Conservation (phyloP, 2,797 vertebrate genomes). For the Helicolenus hilgendorfi region DNA sequence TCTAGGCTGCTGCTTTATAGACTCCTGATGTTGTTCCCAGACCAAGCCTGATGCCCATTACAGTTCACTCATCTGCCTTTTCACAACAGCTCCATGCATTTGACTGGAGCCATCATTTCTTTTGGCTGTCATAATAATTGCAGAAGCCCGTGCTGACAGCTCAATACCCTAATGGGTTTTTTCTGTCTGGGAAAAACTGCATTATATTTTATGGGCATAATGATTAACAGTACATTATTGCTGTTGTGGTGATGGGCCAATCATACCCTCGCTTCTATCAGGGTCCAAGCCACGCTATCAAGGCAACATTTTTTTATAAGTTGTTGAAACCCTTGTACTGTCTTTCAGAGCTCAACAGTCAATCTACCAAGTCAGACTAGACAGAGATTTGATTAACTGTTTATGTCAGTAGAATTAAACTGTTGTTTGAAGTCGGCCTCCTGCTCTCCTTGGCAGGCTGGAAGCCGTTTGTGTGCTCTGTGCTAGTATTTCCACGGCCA, state of each 20-base stretch:
- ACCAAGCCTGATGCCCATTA: conserved; percentile 40
- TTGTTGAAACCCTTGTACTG: conserved; percentile 1
- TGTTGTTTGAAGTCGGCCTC: conserved; percentile 77
- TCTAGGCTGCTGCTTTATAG: conserved; percentile 65
- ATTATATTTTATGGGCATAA: neutral
- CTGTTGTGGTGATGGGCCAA: neutral
- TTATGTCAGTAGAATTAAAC: conserved; percentile 73
- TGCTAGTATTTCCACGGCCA: conserved; percentile 80
- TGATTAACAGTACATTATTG: conserved; percentile 11
- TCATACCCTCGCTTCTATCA: neutral
- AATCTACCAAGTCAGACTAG: conserved; percentile 24
- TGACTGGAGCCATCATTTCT: conserved; percentile 1
- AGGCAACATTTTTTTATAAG: conserved; percentile 3
- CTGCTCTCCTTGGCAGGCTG: conserved; percentile 72
- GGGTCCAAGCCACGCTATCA: neutral
- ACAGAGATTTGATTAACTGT: conserved; percentile 66
- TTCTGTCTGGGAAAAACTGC: neutral
- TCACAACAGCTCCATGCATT: conserved; percentile 13
- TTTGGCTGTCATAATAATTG: conserved; percentile 2
- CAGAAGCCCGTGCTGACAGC: neutral
- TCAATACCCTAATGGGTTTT: neutral
- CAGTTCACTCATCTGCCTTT: conserved; percentile 35
- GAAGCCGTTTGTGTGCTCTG: conserved; percentile 57
- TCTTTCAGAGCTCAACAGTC: conserved; percentile 18
- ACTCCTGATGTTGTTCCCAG: conserved; percentile 66